A percentile compares a stretch with the other conserved stretches of the same genome.
Conservation (phyloP, 2,797 vertebrate species). For the Steatocranus sp. region DNA sequence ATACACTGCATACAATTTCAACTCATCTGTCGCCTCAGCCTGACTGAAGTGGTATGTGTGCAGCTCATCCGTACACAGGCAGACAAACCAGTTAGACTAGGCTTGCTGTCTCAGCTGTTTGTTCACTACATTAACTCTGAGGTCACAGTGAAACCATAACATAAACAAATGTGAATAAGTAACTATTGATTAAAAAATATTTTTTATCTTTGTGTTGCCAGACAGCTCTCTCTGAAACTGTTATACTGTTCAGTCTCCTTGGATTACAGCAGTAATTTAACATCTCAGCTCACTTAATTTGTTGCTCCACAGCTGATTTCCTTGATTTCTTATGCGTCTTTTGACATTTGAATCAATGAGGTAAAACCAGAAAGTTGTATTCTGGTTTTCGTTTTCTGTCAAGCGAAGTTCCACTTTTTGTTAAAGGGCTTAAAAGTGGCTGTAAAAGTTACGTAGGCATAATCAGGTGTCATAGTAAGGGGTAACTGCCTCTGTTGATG, state of each 20-base stretch:
- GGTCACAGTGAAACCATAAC: background rate
- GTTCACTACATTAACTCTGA: background rate
- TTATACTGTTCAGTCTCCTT: background rate
- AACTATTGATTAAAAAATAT: background rate
- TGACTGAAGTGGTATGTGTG: background rate
- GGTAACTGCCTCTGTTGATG: background rate
- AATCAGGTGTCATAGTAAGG: background rate
- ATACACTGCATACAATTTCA: background rate
- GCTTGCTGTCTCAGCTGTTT: background rate
- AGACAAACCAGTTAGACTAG: background rate
- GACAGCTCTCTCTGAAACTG: background rate
- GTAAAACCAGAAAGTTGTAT: background rate
- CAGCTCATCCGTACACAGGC: background rate
- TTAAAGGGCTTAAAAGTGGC: background rate
- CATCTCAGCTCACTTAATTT: background rate
- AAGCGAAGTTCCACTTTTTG: background rate
- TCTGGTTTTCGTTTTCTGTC: background rate
- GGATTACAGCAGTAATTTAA: background rate
- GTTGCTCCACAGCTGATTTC: background rate
- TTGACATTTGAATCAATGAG: background rate
- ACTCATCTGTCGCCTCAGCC: background rate
- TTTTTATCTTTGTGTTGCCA: background rate
- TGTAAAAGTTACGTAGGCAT: accelerated
- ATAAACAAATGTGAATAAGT: background rate
- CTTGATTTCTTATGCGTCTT: background rate